Evolutionary conservation across 2,888 invertebrate species (phyloP), one percentile per base, ranked within the genome.

Genomic region (Dusona sp.): DNA sequence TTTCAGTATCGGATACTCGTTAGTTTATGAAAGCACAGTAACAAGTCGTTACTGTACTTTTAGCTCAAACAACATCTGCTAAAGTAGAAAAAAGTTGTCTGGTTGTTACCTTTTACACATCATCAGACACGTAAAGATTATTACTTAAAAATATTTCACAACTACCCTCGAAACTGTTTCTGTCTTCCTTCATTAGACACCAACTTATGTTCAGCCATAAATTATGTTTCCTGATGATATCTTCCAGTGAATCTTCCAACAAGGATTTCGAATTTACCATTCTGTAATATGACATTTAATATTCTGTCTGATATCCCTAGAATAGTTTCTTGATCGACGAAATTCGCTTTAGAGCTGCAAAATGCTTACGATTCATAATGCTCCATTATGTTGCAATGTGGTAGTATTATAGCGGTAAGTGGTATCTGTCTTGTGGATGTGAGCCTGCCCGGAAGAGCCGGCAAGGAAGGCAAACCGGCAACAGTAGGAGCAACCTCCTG

Each of bases 381-480:
- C 91, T 89, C 90, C 89, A 92, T 93, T 93, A 93, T 91, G 90
- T 88, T 89, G 91, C 91, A 92, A 91, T 91, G 91, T 90, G 89
- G 89, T 90, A 90, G 91, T 90, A 92, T 75, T 73, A 92, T 90
- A 91, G 91, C 90, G 90, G 90, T 92, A 92, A 92, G 92, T 91
- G 90, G 88, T 91, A 91, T 88, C 90, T 91, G 90, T 91, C 89
- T 89, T 89, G 36, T 85, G 86, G 89, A 88, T 89, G 89, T 88
- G 89, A 90, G 89, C 79, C 82, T 84, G 68, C 88, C 87, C 83
- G 88, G 88, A 88, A 87, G 87, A 80, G 80, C 61, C 67, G 65
- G 80, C 77, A 79, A 81, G 68, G 78, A 67, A 81, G 78, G 80
- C 80, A 78, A 77, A 78, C 67, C 65, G 57, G 77, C 67, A 70